Evolutionary conservation across 2,797 vertebrate genomes (phyloP).

Genomic region (Moxostoma hubbsi): DNA sequence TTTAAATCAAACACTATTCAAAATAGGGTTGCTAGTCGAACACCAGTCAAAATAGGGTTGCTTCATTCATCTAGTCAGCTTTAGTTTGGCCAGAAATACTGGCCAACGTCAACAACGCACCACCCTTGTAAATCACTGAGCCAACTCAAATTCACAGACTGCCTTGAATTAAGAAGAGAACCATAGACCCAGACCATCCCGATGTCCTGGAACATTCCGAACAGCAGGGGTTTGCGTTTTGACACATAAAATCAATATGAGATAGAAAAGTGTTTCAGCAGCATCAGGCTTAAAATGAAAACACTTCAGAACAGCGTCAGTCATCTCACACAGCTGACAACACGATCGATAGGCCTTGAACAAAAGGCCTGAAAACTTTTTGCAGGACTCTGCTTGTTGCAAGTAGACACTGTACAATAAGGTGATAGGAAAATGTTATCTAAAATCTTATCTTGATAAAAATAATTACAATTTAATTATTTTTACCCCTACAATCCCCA

Average conservation of each 20-base stretch:
- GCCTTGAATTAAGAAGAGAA: constrained; percentile 54
- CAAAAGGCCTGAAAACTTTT: constrained; percentile 73
- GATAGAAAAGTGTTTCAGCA: constrained; percentile 70
- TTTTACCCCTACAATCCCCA: too few relatives aligned
- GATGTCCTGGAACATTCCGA: constrained; percentile 71
- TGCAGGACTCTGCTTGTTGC: constrained; percentile 47
- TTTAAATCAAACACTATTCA: too few relatives aligned
- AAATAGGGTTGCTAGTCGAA: too few relatives aligned
- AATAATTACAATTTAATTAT: background rate
- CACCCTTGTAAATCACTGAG: constrained; percentile 55
- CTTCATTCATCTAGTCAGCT: constrained; percentile 37
- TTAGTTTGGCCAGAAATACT: constrained; percentile 44
- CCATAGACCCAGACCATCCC: constrained; percentile 65
- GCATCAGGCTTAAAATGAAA: constrained; percentile 72
- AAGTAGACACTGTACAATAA: constrained; percentile 43
- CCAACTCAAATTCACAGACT: constrained; percentile 43
- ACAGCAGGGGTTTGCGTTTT: constrained; percentile 76
- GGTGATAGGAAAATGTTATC: background rate
- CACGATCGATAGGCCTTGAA: constrained; percentile 75
- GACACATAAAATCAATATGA: constrained; percentile 81
- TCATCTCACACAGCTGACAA: constrained; percentile 73
- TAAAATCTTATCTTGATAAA: background rate
- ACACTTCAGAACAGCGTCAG: constrained; percentile 77
- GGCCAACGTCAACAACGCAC: constrained; percentile 50
- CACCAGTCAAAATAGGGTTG: background rate